These are phyloP conservation scores for Magallana nippona DNA, from an alignment of 2,888 invertebrate genomes.

Conservation along the genomic window DNA sequence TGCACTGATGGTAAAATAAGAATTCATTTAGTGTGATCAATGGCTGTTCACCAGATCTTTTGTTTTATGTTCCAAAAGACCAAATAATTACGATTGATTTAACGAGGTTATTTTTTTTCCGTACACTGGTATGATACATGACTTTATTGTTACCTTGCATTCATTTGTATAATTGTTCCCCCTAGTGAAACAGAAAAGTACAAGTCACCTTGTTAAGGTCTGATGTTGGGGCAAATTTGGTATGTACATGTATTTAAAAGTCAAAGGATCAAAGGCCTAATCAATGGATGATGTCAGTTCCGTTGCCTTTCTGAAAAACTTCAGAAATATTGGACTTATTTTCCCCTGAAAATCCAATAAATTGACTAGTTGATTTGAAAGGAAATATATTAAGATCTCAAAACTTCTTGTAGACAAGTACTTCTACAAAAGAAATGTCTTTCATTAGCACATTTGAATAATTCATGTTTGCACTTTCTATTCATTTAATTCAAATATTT, in stretches of 20 bases:
- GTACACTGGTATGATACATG: not conserved
- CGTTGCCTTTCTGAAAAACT: not conserved
- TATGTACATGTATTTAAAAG: too few relatives aligned
- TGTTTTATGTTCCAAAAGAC: not conserved
- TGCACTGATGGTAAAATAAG: not conserved
- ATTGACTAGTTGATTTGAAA: not conserved
- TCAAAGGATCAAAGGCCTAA: not conserved
- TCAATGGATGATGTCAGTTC: not conserved
- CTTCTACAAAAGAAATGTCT: too few relatives aligned
- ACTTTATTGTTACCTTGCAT: not conserved
- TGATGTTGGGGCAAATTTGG: too few relatives aligned
- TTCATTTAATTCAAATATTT: conserved; percentile 4
- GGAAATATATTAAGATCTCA: too few relatives aligned
- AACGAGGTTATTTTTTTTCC: not conserved
- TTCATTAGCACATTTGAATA: not conserved
- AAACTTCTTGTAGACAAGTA: too few relatives aligned
- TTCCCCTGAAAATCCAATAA: not conserved
- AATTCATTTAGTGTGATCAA: not conserved
- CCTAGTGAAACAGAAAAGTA: too few relatives aligned
- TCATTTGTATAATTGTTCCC: not conserved
- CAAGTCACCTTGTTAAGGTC: too few relatives aligned
- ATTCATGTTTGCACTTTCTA: conserved; percentile 23
- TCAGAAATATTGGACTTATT: not conserved
- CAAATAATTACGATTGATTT: conserved; percentile 1
- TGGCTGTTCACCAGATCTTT: not conserved